phyloP scores from a whole-genome alignment of 2,113 vertebrate genomes.

The Microcebus griseorufus region DNA sequence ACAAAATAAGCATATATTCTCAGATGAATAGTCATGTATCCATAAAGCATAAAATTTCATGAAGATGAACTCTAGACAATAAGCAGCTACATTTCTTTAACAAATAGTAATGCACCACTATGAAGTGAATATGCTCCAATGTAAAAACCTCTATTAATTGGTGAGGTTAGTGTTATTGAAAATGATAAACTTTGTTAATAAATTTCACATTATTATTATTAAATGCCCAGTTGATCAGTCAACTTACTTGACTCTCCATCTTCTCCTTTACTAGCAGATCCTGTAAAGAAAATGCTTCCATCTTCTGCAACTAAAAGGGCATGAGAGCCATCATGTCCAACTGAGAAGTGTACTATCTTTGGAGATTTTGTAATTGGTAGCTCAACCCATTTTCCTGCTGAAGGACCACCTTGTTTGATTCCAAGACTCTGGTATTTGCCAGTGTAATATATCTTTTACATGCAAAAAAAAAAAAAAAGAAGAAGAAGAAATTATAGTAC shows the following conservation, averaged over 20 bases:
- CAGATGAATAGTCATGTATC: not conserved
- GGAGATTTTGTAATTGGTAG: slow-evolving; percentile 98
- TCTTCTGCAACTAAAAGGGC: slow-evolving; percentile 97
- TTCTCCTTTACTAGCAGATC: slow-evolving; percentile 98
- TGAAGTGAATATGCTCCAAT: not conserved
- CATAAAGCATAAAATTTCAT: slow-evolving; percentile 4
- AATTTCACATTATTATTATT: not conserved
- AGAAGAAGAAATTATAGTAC: slow-evolving; percentile 1
- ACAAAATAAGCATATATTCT: not conserved
- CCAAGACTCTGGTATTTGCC: slow-evolving; percentile 99
- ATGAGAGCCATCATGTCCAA: slow-evolving; percentile 98
- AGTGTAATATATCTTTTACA: slow-evolving; percentile 95
- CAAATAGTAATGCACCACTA: not conserved
- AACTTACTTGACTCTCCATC: slow-evolving; percentile 98
- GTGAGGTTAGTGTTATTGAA: not conserved
- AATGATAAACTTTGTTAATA: not conserved
- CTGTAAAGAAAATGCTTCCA: slow-evolving; percentile 98
- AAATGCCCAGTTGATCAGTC: not conserved
- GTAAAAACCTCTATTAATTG: slow-evolving; percentile 10
- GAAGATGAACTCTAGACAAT: not conserved
- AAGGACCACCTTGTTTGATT: slow-evolving; percentile 98
- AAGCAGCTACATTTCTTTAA: not conserved
- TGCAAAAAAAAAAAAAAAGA: slow-evolving; percentile 43
- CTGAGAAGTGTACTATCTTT: slow-evolving; percentile 97
- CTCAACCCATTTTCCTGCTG: slow-evolving; percentile 98